Evolutionary conservation across 1,140 invertebrate species (phyloP), one percentile per base, ranked within the genome.

Genomic region (Harlomillsia oculata): DNA sequence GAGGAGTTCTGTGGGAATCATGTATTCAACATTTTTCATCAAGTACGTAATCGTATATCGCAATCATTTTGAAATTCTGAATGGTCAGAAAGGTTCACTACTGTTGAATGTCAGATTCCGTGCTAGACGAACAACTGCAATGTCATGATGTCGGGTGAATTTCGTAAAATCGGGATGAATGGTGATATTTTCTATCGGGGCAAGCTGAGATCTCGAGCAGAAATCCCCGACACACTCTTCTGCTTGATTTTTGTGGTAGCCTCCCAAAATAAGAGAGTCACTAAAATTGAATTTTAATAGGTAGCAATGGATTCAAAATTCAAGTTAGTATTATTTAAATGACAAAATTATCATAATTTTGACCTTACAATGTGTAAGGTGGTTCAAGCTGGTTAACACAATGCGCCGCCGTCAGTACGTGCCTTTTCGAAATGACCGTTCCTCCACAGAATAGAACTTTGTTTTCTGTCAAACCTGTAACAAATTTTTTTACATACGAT

Each of bases 121-220:
- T 9, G 28, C 30, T 1, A 57, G 5, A 14, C 30, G 30, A 41
- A 57, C 51, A 0, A 57, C 20, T 25, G 55, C 55, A 43, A 57
- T 43, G 20, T 57, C 46, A 34, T 51, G 34, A 0, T 36, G n/a
- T 13, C 34, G 50, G 6, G 34, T 30, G 25, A 49, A 30, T 30
- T 56, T 40, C 13, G 26, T 30, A 29, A 43, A 57, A n/a, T 57
- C 28, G 2, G 43, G 18, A 44, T 57, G 55, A 23, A 57, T 43
- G 13, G 51, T 34, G 6, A 57, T 21, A 18, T 50, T 28, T 14
- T 51, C 26, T 25, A 57, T 39, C 36, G 50, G 18, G 25, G 25
- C 29, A 5, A 28, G 1, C 18, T 16, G 30, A 13, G n/a, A 5
- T 9, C 34, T 30, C 2, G 26, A 11, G 14, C 55, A 57, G 2